A percentile compares a stretch with the other conserved stretches of the same genome.
Conservation (phyloP, 2,888 invertebrate genomes). For the Bruchidius siliquastri region DNA sequence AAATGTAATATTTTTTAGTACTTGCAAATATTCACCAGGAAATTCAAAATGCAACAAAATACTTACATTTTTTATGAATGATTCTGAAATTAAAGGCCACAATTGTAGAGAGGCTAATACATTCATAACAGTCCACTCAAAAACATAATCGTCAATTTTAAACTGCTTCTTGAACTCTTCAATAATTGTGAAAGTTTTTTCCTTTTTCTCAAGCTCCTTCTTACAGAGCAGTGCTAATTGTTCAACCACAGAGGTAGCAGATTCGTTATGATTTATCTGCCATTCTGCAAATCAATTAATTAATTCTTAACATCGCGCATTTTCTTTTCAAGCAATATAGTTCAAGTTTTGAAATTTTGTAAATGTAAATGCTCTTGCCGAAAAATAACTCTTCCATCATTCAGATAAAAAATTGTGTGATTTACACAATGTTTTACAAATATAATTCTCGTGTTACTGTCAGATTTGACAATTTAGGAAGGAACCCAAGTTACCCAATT, state of each 20-base stretch:
- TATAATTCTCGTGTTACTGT: too few species aligned
- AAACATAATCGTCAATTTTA: constrained; percentile 39
- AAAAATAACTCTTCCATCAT: too few species aligned
- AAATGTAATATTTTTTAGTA: too few species aligned
- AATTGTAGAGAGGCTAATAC: constrained; percentile 32
- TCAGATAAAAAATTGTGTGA: too few species aligned
- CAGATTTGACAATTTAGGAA: too few species aligned
- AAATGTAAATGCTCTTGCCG: too few species aligned
- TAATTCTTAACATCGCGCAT: background rate
- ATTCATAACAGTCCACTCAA: constrained; percentile 42
- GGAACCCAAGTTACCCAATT: too few species aligned
- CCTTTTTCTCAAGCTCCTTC: constrained; percentile 27
- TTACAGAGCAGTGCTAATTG: constrained; percentile 35
- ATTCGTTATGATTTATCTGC: constrained; percentile 33
- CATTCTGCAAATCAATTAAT: constrained; percentile 30
- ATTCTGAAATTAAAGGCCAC: constrained; percentile 35
- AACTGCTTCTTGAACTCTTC: constrained; percentile 35
- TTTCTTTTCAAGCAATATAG: background rate
- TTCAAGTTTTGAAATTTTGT: too few species aligned
- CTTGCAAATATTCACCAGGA: too few species aligned
- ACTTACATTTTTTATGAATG: constrained; percentile 37
- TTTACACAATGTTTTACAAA: too few species aligned
- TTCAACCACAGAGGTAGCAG: constrained; percentile 32
- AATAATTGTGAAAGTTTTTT: constrained; percentile 27
- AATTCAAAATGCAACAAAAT: too few species aligned